Evolutionary conservation across 2,888 invertebrate species (phyloP), one percentile per base, ranked within the genome.

Genomic region (Brenthis ino): DNA sequence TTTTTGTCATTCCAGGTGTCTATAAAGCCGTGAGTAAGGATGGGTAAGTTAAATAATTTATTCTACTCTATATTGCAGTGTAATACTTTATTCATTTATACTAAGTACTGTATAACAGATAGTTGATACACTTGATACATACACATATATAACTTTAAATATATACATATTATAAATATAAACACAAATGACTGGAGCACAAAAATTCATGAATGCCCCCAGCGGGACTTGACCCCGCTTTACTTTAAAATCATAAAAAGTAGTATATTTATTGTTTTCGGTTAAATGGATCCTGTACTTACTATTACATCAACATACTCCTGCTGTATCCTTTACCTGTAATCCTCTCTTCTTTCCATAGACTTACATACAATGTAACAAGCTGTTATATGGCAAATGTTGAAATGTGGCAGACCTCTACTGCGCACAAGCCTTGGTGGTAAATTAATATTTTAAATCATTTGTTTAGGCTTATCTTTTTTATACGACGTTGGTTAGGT

Each of bases 371-470:
- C 83, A 86, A 87, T 74, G 73, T 88, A 71, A 82, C 86, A 79
- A 86, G 86, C 82, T 86, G 84, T 81, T 86, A 82, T 74, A 81
- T 86, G 74, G 82, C 86, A 75, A 87, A 88, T 77, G 72, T 89
- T 74, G 86, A 87, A 73, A 78, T 87, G 76, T 90, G 89, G 89
- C 82, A 82, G 72, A 74, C 81, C 24, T 77, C 79, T 63, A 72
- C 81, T 48, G 80, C 81, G 24, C 79, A 75, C 69, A 84, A 83
- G 73, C 81, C 86, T 58, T 92, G 91, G 91, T 92, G 92, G 92
- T 92, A 89, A 89, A 75, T 70, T 65, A 63, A 64, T 53, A 6
- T 63, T 57, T 57, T 8, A 8, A 3, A 16, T 53, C 16, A 3
- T 53, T 14, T 16, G 51, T 16, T n/a, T 53, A 53, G 51, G 8